phyloP scores from a whole-genome alignment of 2,113 vertebrate genomes.

The Ictalurus furcatus region DNA sequence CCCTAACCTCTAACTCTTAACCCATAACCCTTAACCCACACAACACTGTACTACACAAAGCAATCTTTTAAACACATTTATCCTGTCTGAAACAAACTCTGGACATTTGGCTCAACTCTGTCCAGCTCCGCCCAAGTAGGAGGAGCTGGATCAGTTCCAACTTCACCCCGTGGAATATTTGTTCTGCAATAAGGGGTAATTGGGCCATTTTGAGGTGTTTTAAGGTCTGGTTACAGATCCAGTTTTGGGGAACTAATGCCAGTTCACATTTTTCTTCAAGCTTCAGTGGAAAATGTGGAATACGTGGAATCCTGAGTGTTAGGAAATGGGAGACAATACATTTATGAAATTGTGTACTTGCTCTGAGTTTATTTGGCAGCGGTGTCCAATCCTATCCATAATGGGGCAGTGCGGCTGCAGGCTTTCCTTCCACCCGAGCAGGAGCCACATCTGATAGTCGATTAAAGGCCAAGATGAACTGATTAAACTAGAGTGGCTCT shows the following conservation, averaged over 20 bases:
- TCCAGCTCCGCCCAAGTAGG: neutral
- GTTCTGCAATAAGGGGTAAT: neutral
- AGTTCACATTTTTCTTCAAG: neutral
- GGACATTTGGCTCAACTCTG: neutral
- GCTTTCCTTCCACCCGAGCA: neutral
- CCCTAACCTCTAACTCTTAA: neutral
- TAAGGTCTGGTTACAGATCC: neutral
- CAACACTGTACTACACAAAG: neutral
- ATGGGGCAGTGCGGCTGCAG: neutral
- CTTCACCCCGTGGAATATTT: neutral
- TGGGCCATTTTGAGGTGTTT: neutral
- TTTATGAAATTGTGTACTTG: neutral
- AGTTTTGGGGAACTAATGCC: neutral
- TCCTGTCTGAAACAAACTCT: neutral
- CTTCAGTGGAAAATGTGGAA: neutral
- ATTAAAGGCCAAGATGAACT: slow-evolving; percentile 9
- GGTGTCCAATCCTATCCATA: neutral
- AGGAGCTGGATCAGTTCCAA: neutral
- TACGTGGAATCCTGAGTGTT: neutral
- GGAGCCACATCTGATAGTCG: neutral
- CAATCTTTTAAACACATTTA: neutral
- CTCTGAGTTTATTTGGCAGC: neutral
- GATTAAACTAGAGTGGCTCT: neutral
- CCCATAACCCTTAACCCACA: neutral
- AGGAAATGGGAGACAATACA: neutral